phyloP scores from a whole-genome alignment of 2,888 invertebrate genomes.

The Andricus curvator region DNA sequence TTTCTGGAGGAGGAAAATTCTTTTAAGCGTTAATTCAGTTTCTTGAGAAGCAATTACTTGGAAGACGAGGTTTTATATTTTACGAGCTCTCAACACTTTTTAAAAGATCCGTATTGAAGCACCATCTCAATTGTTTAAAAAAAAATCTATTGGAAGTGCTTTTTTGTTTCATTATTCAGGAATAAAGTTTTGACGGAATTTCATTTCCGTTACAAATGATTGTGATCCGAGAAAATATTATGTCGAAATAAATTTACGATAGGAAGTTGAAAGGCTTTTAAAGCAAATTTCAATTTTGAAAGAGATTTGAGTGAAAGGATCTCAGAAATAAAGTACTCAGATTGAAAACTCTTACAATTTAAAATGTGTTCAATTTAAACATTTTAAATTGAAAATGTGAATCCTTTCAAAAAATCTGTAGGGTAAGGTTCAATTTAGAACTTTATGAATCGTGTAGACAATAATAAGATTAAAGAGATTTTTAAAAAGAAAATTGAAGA shows the following conservation, averaged over 20 bases:
- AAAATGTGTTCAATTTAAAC: no score
- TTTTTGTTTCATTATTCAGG: neutral
- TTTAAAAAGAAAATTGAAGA: no score
- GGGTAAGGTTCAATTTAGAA: neutral
- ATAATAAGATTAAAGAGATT: neutral
- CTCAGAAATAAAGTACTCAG: no score
- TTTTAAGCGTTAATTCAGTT: slow-evolving; percentile 22
- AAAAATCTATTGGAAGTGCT: neutral
- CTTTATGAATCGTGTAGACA: neutral
- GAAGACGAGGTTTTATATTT: slow-evolving; percentile 26
- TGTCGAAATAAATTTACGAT: neutral
- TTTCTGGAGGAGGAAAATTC: slow-evolving; percentile 23
- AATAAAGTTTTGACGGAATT: neutral
- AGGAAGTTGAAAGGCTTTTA: neutral
- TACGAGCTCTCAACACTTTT: neutral
- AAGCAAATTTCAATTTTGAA: no score
- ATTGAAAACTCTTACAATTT: no score
- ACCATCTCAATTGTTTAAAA: neutral
- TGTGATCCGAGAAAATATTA: neutral
- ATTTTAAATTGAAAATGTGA: no score
- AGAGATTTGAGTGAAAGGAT: no score
- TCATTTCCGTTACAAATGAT: neutral
- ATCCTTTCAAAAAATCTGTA: no score
- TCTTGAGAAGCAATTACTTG: slow-evolving; percentile 37
- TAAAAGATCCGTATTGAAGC: neutral